These are phyloP conservation scores for Antheraea pernyi DNA, from an alignment of 1,140 invertebrate genomes.

Conservation along the genomic window DNA sequence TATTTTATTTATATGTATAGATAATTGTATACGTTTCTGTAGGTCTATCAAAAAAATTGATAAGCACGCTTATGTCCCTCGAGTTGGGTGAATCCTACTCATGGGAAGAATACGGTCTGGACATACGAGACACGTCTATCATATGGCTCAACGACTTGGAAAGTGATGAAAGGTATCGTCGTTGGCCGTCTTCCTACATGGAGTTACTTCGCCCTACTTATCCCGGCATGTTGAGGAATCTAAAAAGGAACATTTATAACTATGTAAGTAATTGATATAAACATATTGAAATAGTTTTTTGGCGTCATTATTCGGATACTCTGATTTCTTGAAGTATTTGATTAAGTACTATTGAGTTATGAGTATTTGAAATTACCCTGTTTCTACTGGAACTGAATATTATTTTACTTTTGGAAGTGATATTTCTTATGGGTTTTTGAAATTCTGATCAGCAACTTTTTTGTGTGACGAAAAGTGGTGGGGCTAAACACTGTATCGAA, in stretches of 20 bases:
- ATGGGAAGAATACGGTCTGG: constrained; percentile 92
- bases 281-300: too few species aligned
- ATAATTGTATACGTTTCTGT: neutral
- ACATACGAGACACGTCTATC: constrained; percentile 95
- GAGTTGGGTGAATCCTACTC: constrained; percentile 83
- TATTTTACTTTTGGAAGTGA: too few species aligned
- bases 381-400: too few species aligned
- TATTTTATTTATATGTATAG: too few species aligned
- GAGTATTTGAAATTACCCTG: too few species aligned
- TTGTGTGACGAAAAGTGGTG: too few species aligned
- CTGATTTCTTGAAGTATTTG: too few species aligned
- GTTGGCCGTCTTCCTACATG: constrained; percentile 93
- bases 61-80: constrained; percentile 84
- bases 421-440: too few species aligned
- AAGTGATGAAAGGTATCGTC: constrained; percentile 90
- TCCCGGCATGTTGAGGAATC: constrained; percentile 96
- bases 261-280: constrained; percentile 43
- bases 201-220: constrained; percentile 97
- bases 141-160: constrained; percentile 98
- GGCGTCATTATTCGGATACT: too few species aligned
- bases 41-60: constrained; percentile 75
- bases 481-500: too few species aligned
- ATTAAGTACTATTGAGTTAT: too few species aligned
- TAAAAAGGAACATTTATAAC: constrained; percentile 94
- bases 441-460: too few species aligned